Evolutionary conservation across 2,113 vertebrate species (phyloP).

Genomic region (Sprattus sprattus): DNA sequence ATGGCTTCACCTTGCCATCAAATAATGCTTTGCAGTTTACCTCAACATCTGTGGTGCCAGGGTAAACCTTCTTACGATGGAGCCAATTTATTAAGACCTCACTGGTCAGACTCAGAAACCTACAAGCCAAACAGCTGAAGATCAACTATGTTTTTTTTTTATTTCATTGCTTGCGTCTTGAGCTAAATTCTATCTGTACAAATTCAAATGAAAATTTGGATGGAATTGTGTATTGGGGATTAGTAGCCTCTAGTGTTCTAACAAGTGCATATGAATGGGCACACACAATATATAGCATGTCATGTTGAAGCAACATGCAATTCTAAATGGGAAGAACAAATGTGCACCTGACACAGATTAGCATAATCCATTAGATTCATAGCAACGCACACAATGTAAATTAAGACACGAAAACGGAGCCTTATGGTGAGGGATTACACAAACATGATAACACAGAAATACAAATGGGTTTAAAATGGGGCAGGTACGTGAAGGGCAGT

Average conservation of each 20-base stretch:
- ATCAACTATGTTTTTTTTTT: not conserved
- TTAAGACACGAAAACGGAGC: not conserved
- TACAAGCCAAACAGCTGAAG: not conserved
- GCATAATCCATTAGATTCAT: slow-evolving; percentile 5
- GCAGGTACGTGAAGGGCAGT: not conserved
- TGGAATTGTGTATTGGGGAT: not conserved
- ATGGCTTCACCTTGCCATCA: not conserved
- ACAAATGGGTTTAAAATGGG: not conserved
- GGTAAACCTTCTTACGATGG: not conserved
- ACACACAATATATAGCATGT: not conserved
- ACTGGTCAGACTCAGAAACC: not conserved
- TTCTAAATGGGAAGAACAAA: not conserved
- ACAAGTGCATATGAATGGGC: not conserved
- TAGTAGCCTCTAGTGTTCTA: not conserved
- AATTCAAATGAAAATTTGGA: not conserved
- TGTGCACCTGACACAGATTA: slow-evolving; percentile 4
- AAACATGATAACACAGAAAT: not conserved
- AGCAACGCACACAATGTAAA: not conserved
- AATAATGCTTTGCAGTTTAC: not conserved
- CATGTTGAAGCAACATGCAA: not conserved
- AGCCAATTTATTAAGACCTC: not conserved
- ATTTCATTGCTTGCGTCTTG: not conserved
- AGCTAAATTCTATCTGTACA: no score
- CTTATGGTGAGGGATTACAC: not conserved
- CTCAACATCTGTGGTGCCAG: not conserved